These are phyloP conservation scores for Apis dorsata DNA, from an alignment of 1,140 invertebrate species.

Conservation along the genomic window DNA sequence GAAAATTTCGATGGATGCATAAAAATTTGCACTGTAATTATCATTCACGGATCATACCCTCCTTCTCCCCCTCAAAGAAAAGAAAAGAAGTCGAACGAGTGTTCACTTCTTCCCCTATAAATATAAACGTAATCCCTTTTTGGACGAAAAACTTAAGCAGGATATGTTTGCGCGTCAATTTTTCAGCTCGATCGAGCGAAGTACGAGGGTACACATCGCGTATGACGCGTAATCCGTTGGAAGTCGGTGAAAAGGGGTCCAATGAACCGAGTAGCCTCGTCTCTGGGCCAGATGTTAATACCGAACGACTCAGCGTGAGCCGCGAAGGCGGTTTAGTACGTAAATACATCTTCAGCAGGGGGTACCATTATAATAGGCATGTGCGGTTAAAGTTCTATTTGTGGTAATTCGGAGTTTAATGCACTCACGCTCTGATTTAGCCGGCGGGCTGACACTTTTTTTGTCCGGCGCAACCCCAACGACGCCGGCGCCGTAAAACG, in stretches of 20 bases:
- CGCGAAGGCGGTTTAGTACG: constrained; percentile 76
- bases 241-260: constrained; percentile 51
- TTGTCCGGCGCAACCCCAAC: constrained; percentile 58
- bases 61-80: too few relatives aligned
- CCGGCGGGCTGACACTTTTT: constrained; percentile 65
- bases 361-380: constrained; percentile 79
- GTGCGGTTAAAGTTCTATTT: constrained; percentile 80
- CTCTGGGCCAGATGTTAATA: constrained; percentile 78
- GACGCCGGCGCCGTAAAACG: constrained; percentile 68
- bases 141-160: too few relatives aligned
- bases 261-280: constrained; percentile 63
- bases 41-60: too few relatives aligned
- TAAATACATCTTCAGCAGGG: constrained; percentile 79
- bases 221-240: neutral
- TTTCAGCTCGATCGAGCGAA: constrained; percentile 21
- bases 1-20: too few relatives aligned
- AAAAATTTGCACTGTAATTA: too few relatives aligned
- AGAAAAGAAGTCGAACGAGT: too few relatives aligned
- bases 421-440: constrained; percentile 75
- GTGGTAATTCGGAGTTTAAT: constrained; percentile 80
- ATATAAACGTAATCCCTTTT: too few relatives aligned
- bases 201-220: neutral
- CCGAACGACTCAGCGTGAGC: constrained; percentile 76
- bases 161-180: neutral
- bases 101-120: too few relatives aligned